Evolutionary conservation across 2,113 vertebrate genomes (phyloP), one percentile per base, ranked within the genome.

Genomic region (Bucco capensis): DNA sequence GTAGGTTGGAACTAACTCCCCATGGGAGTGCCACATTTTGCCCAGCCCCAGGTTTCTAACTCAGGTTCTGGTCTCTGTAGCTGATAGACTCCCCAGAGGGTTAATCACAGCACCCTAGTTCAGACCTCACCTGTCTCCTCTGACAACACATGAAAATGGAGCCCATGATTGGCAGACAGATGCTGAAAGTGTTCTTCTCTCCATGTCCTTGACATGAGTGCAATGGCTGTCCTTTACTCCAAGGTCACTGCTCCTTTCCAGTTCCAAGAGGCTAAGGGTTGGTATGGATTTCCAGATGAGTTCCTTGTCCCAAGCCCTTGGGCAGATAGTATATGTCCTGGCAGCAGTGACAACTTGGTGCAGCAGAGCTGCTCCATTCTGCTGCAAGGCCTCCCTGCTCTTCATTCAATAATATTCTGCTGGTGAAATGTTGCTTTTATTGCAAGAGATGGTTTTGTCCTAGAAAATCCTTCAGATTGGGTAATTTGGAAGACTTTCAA

Each of bases 201-300:
- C 16, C 38, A n/a, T 0, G 0, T 42, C 47, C 53, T 28, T 6
- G 14, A 8, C 1, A 2, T 0, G 1, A 76, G 37, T 6, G 46
- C 31, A 22, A 31, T 2, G 19, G 8, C 35, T 61, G 33, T 6
- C 16, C 33, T 38, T 14, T 4, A 12, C 46, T 23, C 50, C 47
- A 64, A 37, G 35, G 23, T 2, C 56, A 44, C 14, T 40, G 73
- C 51, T 15, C 51, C 69, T 23, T 27, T 6, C 40, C 40, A 47
- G 10, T 71, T 40, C 28, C 53, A 22, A 18, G 5, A 37, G 35
- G 14, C 44, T 37, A 46, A 33, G 42, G 69, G 35, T 21, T 60
- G 47, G 5, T 10, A 25, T 0, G 19, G 60, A 62, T 49, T 84
- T 70, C 51, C 78, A 57, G 58, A 17, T 15, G 22, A 47, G n/a